Conservation (phyloP, 2,113 vertebrate genomes). For the Cynopterus brachyotis region DNA sequence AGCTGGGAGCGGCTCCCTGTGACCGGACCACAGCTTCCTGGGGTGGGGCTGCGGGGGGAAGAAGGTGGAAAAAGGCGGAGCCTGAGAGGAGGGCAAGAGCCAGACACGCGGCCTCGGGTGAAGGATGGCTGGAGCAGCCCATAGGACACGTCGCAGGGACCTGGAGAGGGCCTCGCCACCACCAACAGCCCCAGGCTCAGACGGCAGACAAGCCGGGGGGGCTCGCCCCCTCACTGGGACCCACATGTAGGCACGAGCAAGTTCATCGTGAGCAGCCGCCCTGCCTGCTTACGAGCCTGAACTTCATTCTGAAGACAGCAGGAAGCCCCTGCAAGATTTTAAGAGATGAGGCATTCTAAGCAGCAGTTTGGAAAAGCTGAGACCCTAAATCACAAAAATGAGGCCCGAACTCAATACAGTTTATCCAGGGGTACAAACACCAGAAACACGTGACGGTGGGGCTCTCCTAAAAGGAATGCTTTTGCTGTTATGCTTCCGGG, state of each 20-base stretch:
- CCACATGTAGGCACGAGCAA: not conserved
- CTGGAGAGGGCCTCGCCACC: not conserved
- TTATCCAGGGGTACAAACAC: not conserved
- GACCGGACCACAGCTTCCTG: not conserved
- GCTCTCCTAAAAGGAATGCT: not conserved
- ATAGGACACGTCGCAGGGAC: not conserved
- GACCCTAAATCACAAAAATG: conserved; percentile 4
- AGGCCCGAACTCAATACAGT: not conserved
- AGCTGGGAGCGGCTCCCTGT: not conserved
- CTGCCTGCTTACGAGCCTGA: not conserved
- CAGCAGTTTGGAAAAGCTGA: not conserved
- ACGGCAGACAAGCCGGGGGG: not conserved
- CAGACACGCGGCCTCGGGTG: not conserved
- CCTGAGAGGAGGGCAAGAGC: not conserved
- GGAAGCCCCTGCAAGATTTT: not conserved
- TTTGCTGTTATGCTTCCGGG: not conserved
- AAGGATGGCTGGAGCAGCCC: not conserved
- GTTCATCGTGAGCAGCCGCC: not conserved
- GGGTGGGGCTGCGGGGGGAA: not conserved
- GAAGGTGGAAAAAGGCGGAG: not conserved
- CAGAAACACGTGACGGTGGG: not conserved
- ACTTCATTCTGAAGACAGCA: not conserved
- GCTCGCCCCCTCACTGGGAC: not conserved
- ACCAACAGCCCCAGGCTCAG: not conserved
- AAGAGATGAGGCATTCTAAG: not conserved